Evolutionary conservation across 2,797 vertebrate species (phyloP).

Genomic region (Pseudotriccus pelzelni): DNA sequence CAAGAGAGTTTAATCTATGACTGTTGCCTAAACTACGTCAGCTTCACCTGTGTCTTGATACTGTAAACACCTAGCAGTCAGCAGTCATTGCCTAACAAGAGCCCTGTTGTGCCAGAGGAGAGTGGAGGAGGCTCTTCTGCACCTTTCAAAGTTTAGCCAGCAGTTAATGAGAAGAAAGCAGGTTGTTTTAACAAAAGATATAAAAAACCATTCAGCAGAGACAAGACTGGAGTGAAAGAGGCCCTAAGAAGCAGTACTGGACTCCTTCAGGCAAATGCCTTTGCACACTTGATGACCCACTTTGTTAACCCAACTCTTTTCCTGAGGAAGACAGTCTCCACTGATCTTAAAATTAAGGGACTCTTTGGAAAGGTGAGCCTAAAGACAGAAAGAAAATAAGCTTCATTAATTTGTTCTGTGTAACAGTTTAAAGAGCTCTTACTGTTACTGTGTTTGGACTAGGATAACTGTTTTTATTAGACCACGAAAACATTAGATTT

Average conservation of each 20-base stretch:
- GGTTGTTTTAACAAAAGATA: background rate
- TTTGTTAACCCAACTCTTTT: background rate
- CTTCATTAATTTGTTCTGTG: background rate
- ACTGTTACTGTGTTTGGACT: background rate
- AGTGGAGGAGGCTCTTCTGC: accelerated
- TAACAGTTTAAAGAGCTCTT: background rate
- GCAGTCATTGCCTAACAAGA: background rate
- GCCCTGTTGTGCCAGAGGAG: background rate
- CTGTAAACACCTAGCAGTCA: background rate
- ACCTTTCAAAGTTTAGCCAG: background rate
- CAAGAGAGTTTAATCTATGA: background rate
- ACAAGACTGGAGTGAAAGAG: background rate
- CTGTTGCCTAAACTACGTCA: background rate
- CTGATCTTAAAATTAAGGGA: background rate
- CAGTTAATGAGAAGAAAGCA: background rate
- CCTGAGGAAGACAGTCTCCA: background rate
- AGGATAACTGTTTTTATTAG: background rate
- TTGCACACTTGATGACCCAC: background rate
- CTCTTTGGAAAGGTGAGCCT: background rate
- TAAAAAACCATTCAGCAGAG: background rate
- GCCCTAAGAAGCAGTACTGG: background rate
- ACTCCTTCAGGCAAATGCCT: background rate
- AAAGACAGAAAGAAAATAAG: background rate
- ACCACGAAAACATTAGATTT: background rate
- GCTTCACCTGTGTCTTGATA: background rate